Evolutionary conservation across 2,113 vertebrate species (phyloP).

Genomic region (Oreocharis arfaki): DNA sequence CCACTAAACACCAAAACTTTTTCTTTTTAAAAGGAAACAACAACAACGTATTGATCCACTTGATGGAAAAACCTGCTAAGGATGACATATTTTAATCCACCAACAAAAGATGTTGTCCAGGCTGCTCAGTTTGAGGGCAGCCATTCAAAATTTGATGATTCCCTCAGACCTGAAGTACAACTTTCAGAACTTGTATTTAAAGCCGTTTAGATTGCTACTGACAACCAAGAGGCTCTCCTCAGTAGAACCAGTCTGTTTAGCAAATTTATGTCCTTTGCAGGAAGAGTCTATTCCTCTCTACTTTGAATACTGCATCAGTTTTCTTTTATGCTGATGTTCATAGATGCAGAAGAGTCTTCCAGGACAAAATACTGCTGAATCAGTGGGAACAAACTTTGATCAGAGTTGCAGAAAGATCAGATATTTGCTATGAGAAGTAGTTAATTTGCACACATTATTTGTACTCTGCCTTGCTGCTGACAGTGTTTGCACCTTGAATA

Average conservation of each 20-base stretch:
- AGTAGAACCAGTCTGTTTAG: neutral
- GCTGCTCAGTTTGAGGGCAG: neutral
- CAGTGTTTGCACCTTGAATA: neutral
- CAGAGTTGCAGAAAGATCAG: neutral
- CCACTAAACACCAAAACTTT: neutral
- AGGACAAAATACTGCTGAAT: neutral
- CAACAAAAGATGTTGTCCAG: neutral
- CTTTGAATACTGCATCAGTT: neutral
- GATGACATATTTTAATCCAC: neutral
- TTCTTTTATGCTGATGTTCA: neutral
- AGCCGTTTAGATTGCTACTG: neutral
- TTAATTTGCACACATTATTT: accelerated
- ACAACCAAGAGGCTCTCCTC: neutral
- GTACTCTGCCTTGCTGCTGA: neutral
- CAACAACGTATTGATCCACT: neutral
- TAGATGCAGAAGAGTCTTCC: neutral
- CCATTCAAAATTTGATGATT: neutral
- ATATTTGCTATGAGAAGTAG: neutral
- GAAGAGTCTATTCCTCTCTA: neutral
- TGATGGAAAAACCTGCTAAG: neutral
- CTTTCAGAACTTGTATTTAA: neutral
- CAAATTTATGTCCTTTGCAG: neutral
- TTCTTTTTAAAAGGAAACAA: neutral
- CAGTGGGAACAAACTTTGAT: neutral
- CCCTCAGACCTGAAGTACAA: neutral